Evolutionary conservation across 1,140 invertebrate species (phyloP).

Genomic region (Drosophila ananassae): DNA sequence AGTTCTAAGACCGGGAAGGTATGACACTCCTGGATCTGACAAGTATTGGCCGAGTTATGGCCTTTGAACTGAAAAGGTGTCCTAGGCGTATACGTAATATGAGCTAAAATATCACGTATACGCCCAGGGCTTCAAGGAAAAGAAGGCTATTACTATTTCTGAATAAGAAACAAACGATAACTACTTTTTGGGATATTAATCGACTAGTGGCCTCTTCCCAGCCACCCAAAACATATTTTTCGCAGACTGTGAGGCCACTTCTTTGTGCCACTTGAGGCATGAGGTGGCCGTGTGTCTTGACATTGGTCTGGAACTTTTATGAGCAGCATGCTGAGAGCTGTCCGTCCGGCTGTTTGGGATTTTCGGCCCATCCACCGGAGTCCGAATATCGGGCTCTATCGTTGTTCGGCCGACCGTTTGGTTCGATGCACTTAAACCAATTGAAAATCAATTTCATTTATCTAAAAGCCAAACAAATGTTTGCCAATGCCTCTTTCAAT

Average conservation of each 20-base stretch:
- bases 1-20: no score
- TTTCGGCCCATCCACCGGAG: background rate
- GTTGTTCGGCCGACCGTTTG: conserved; percentile 10
- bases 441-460: conserved; percentile 79
- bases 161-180: no score
- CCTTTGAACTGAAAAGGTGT: no score
- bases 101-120: no score
- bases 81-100: no score
- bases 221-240: no score
- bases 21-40: no score
- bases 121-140: no score
- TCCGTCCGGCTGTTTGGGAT: background rate
- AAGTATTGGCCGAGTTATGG: no score
- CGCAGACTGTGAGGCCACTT: background rate
- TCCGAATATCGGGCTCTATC: background rate
- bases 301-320: background rate
- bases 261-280: background rate
- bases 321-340: background rate
- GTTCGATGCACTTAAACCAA: conserved; percentile 69
- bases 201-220: no score
- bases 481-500: conserved; percentile 30
- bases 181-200: no score
- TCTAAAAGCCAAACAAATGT: conserved; percentile 76
- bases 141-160: no score
- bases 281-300: background rate